Evolutionary conservation across 2,888 invertebrate genomes (phyloP), one percentile per base, ranked within the genome.

Genomic region (Autographa pulchrina): DNA sequence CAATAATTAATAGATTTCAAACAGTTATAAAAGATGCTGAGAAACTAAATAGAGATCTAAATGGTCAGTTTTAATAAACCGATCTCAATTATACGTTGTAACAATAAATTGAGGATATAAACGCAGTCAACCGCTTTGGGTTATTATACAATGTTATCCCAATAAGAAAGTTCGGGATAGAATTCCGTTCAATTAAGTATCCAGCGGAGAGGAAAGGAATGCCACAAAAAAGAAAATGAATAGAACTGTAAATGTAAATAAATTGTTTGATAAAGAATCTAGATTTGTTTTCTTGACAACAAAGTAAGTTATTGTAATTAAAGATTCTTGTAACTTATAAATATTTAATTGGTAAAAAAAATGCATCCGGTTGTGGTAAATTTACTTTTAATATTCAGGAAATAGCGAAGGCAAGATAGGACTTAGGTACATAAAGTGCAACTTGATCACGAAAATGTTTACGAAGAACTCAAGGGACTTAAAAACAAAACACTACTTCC

Each of bases 161-260:
- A 80, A 74, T 80, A 72, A 75, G 68, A 71, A 72, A 70, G 74
- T 74, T 78, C 35, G 72, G 70, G 69, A 82, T 68, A 70, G 70
- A 70, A 74, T 70, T 80, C 72, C 70, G 78, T 82, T 82, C 71
- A 82, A 78, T 76, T 82, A 80, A 80, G 66, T 68, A 71, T 48
- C 62, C 52, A 11, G 14, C 61, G 52, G 56, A 61, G 48, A 48
- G 61, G 38, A 43, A 68, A 9, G 68, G 52, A 60, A 48, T 56
- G 62, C 16, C 11, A 62, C 31, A 66, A 63, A 73, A 74, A 48
- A 64, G 16, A 43, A 52, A 68, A 70, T 58, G 48, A 35, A 61
- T 59, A 52, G 16, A 54, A 64, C 58, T 62, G 25, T 65, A 41
- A 60, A 67, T 65, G 62, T 59, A 13, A 54, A 68, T 14, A 61